Evolutionary conservation across 2,888 invertebrate genomes (phyloP).

Genomic region (Drosophila quinaria): DNA sequence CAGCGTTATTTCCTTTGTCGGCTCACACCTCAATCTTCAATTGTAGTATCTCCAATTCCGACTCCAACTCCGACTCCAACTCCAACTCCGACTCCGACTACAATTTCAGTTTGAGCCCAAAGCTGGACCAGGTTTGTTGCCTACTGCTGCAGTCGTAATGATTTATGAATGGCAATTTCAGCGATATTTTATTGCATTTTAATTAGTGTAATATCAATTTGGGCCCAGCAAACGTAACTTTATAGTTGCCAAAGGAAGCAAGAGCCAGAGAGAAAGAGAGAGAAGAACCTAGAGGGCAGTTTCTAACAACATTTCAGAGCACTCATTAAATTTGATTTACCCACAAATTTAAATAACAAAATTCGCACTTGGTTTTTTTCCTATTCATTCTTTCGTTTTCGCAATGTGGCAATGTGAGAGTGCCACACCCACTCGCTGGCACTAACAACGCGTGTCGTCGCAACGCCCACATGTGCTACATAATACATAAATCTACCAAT

Average conservation of each 20-base stretch:
- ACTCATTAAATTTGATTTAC: constrained; percentile 69
- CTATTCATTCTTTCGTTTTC: not conserved
- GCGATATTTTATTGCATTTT: constrained; percentile 83
- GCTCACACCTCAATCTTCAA: constrained; percentile 76
- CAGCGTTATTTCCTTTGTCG: constrained; percentile 79
- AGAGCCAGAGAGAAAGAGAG: not conserved
- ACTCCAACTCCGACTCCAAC: constrained; percentile 13
- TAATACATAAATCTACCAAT: constrained; percentile 78
- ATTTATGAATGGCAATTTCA: constrained; percentile 78
- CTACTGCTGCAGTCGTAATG: constrained; percentile 65
- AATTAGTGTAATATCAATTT: constrained; percentile 85
- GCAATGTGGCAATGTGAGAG: not conserved
- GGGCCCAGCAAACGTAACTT: constrained; percentile 46
- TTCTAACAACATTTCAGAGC: constrained; percentile 28
- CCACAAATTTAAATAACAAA: constrained; percentile 31
- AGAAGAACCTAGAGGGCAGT: constrained; percentile 19
- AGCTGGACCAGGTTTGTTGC: constrained; percentile 39
- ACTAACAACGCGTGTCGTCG: constrained; percentile 78
- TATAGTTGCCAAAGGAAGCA: constrained; percentile 18
- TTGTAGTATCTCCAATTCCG: constrained; percentile 46
- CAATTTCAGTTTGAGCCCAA: constrained; percentile 11
- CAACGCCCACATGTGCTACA: constrained; percentile 66
- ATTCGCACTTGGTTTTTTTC: constrained; percentile 43
- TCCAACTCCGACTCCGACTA: constrained; percentile 13
- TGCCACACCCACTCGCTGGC: constrained; percentile 63